A percentile compares a stretch with the other conserved stretches of the same genome.
phyloP scores from a whole-genome alignment of 2,113 vertebrate species.

The Cynoglossus semilaevis region DNA sequence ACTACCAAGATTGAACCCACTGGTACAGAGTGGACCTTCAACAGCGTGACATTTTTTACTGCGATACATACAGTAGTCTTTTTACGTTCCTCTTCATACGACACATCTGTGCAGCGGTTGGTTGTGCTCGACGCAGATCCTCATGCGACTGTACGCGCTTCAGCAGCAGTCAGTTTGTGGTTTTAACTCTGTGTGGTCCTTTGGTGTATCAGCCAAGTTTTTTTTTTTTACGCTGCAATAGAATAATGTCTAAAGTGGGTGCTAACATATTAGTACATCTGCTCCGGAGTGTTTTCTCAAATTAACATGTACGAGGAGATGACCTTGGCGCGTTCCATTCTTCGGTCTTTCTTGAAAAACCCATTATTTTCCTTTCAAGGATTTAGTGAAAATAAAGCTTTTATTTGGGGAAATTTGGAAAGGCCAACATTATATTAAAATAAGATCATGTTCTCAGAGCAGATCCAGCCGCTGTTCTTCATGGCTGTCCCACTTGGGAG shows the following conservation, averaged over 20 bases:
- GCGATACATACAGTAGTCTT: too few species aligned
- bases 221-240: neutral
- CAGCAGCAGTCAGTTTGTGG: neutral
- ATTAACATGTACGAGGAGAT: conserved; percentile 34
- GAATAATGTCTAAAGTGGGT: neutral
- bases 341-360: conserved; percentile 49
- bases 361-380: conserved; percentile 51
- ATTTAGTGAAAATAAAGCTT: conserved; percentile 44
- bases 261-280: neutral
- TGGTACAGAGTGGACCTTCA: too few species aligned
- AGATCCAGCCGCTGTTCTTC: conserved; percentile 48
- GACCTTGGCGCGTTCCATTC: conserved; percentile 18
- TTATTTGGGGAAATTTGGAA: conserved; percentile 51
- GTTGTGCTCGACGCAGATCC: neutral
- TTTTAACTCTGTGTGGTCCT: neutral
- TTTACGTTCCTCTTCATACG: too few species aligned
- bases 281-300: conserved; percentile 1
- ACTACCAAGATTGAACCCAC: too few species aligned
- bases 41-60: too few species aligned
- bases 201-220: neutral
- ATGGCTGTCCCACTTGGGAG: conserved; percentile 47
- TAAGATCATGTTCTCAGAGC: conserved; percentile 56
- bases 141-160: neutral
- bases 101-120: neutral
- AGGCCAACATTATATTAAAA: conserved; percentile 49